Percentiles rank a stretch among this genome's conserved stretches.
Evolutionary conservation across 37 sponge, comb jelly and placozoan species (phyloP).

Genomic region (Spongilla lacustris): DNA sequence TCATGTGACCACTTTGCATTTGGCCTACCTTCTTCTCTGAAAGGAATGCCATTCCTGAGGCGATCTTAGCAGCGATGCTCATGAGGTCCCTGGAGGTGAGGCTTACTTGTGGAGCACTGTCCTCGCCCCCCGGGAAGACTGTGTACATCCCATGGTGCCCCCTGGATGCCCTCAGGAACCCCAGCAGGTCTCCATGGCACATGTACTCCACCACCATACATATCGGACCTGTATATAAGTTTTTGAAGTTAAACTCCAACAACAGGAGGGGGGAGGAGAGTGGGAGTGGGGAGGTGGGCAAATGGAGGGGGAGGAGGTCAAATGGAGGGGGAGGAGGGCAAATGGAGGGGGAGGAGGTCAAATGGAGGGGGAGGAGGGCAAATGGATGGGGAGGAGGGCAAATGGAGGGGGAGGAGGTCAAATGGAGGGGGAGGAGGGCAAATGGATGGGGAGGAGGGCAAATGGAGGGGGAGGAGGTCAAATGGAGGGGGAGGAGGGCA

Average conservation of each 20-base stretch:
- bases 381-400: not conserved
- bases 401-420: not conserved
- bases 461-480: not conserved
- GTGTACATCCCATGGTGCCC: slow-evolving; percentile 61
- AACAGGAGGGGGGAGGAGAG: not conserved
- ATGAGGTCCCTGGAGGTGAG: slow-evolving; percentile 68
- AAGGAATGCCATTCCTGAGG: slow-evolving; percentile 76
- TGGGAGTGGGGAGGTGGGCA: not conserved
- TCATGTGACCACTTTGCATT: not conserved
- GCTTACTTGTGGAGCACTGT: slow-evolving; percentile 27
- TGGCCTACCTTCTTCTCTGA: slow-evolving; percentile 56
- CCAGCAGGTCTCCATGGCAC: slow-evolving; percentile 84
- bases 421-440: not conserved
- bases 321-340: not conserved
- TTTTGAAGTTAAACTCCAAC: too few species aligned
- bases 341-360: not conserved
- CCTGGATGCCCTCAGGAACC: slow-evolving; percentile 68
- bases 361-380: not conserved
- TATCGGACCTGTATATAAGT: slow-evolving; percentile 32
- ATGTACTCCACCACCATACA: slow-evolving; percentile 78
- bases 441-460: not conserved
- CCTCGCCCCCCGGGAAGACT: slow-evolving; percentile 50
- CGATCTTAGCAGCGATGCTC: slow-evolving; percentile 58
- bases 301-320: not conserved
- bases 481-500: not conserved